Conservation (phyloP, 2,797 vertebrate genomes). For the Cirrhinus mrigala region DNA sequence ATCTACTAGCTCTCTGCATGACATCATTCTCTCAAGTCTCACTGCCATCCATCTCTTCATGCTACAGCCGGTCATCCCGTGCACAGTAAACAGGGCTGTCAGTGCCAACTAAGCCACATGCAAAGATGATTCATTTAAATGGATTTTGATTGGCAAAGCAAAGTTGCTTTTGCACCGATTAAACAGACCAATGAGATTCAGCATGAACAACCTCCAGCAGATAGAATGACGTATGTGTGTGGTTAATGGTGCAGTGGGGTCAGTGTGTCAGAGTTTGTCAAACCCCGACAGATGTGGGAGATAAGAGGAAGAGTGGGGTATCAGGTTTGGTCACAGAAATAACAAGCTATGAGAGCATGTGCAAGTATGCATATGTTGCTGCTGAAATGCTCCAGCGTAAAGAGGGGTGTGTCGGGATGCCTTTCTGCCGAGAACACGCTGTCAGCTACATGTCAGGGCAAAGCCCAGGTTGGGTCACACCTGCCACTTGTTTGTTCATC, state of each 20-base stretch:
- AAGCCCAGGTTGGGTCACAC: conserved; percentile 60
- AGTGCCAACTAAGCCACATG: neutral
- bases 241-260: neutral
- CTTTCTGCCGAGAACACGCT: conserved; percentile 38
- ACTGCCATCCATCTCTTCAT: conserved; percentile 54
- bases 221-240: neutral
- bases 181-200: neutral
- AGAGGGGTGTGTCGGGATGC: conserved; percentile 50
- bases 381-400: conserved; percentile 6
- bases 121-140: conserved; percentile 30
- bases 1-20: conserved; percentile 38
- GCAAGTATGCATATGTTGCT: conserved; percentile 39
- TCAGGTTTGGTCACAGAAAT: conserved; percentile 24
- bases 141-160: conserved; percentile 6
- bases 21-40: conserved; percentile 56
- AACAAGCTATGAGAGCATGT: conserved; percentile 39
- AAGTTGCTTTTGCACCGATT: neutral
- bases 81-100: neutral
- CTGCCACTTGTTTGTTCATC: conserved; percentile 54
- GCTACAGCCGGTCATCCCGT: conserved; percentile 17
- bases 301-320: conserved; percentile 9
- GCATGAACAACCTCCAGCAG: neutral
- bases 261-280: conserved; percentile 5
- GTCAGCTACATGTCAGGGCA: conserved; percentile 60
- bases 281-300: neutral